phyloP scores from a whole-genome alignment of 2,888 invertebrate species.

The Tenthredo scrophulariae region DNA sequence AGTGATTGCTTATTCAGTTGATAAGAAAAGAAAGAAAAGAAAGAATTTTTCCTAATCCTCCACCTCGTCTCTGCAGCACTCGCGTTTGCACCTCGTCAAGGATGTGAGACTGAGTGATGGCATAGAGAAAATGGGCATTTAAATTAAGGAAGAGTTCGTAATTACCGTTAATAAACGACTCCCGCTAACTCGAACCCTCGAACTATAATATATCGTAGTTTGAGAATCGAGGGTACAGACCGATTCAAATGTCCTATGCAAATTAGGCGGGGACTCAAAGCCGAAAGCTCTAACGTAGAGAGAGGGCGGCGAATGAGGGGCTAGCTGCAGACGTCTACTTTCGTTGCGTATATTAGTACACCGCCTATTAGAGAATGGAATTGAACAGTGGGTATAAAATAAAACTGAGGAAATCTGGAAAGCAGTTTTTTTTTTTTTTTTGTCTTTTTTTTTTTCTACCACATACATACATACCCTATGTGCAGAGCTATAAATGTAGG shows the following conservation, averaged over 20 bases:
- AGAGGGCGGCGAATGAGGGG: neutral
- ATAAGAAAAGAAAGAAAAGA: neutral
- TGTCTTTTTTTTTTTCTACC: too few relatives aligned
- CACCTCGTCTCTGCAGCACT: neutral
- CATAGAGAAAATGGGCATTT: neutral
- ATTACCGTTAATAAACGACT: constrained; percentile 2
- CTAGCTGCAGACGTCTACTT: neutral
- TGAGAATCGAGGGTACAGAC: constrained; percentile 61
- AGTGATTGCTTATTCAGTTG: too few relatives aligned
- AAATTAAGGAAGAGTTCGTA: constrained; percentile 1
- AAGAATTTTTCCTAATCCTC: neutral
- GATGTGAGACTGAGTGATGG: neutral
- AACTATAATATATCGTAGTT: constrained; percentile 56
- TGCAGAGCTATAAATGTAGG: neutral
- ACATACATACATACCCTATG: neutral
- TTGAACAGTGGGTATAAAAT: neutral
- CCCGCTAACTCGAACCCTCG: constrained; percentile 12
- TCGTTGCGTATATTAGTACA: neutral
- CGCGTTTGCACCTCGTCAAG: neutral
- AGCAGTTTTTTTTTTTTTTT: neutral
- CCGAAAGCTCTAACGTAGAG: neutral
- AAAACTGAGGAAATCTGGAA: constrained; percentile 5
- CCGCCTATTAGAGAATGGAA: neutral
- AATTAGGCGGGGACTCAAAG: constrained; percentile 65
- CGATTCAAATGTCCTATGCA: constrained; percentile 72